Evolutionary conservation across 2,888 invertebrate genomes (phyloP), one percentile per base, ranked within the genome.

Genomic region (Drosophila cognata): DNA sequence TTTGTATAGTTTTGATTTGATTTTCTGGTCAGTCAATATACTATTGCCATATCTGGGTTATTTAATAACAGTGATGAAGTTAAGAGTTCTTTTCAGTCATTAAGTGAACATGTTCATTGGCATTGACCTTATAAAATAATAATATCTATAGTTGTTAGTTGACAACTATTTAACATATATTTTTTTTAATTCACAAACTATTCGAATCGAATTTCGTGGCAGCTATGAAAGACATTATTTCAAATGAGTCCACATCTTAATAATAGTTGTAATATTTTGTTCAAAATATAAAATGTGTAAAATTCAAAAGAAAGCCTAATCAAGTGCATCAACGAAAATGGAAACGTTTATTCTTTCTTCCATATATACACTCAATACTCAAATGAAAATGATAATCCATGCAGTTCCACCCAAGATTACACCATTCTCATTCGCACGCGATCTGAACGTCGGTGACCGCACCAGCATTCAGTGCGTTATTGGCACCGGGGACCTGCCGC

Each of bases 351-450:
- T 43, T 36, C 57, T 57, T 58, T 50, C 53, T 62, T 56, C 48
- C 56, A 41, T 33, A 33, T 33, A 33, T 33, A 33, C 33, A 33
- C 33, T 33, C 33, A 33, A 33, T 28, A 50, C 25, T 18, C 10
- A 50, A 55, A 55, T 36, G 21, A 35, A 18, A 38, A 25, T 71
- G 53, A 62, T 67, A 71, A 46, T 46, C 46, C 38, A 77, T 73
- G 65, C 93, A 95, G 95, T 95, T 92, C 95, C 95, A 89, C 95
- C 95, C 91, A 94, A 95, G 93, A 94, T 95, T 92, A 95, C 95
- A 92, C 94, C 95, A 91, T 95, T 95, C 93, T 94, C 94, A 91
- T 95, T 95, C 93, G 94, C 95, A 89, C 94, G 94, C 90, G 94
- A 94, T 93, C 93, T 95, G 90, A 94, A 94, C 92, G 94, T 94